Evolutionary conservation across 1,140 invertebrate species (phyloP).

Genomic region (Zaprionus inermis): DNA sequence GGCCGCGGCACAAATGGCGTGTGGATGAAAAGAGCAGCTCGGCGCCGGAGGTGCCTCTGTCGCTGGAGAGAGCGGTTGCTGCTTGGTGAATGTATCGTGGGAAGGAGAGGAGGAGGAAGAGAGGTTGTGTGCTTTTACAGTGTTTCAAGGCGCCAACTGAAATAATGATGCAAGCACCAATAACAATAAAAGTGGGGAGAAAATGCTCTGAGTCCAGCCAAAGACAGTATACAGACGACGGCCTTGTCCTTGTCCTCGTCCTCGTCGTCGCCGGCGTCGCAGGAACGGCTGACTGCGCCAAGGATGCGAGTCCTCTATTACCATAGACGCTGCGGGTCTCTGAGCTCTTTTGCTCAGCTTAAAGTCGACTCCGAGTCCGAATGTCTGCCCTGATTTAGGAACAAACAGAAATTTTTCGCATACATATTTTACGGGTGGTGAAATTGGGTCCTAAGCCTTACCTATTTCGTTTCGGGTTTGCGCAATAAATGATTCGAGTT

Average conservation of each 20-base stretch:
- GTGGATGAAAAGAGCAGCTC: not conserved
- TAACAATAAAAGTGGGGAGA: constrained; percentile 73
- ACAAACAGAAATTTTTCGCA: not conserved
- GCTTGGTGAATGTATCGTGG: not conserved
- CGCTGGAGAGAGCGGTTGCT: constrained; percentile 12
- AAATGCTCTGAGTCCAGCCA: constrained; percentile 39
- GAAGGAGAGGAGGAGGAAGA: not conserved
- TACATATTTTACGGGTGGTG: constrained; percentile 55
- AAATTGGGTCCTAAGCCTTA: not conserved
- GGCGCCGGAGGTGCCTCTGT: not conserved
- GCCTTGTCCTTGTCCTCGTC: constrained; percentile 12
- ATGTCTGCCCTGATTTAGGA: constrained; percentile 6
- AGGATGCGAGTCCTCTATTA: constrained; percentile 18
- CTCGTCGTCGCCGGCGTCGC: not conserved
- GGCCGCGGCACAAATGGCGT: constrained; percentile 24
- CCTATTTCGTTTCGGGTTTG: no score
- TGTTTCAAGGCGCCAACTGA: constrained; percentile 73
- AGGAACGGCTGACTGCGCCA: not conserved
- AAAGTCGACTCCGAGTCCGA: not conserved
- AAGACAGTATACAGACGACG: constrained; percentile 53
- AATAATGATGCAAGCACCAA: constrained; percentile 80
- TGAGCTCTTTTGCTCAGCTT: not conserved
- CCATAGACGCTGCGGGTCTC: constrained; percentile 13
- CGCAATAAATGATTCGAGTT: no score
- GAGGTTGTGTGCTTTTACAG: constrained; percentile 6